Evolutionary conservation across 2,797 vertebrate genomes (phyloP).

Genomic region (Coregonus suidteri): DNA sequence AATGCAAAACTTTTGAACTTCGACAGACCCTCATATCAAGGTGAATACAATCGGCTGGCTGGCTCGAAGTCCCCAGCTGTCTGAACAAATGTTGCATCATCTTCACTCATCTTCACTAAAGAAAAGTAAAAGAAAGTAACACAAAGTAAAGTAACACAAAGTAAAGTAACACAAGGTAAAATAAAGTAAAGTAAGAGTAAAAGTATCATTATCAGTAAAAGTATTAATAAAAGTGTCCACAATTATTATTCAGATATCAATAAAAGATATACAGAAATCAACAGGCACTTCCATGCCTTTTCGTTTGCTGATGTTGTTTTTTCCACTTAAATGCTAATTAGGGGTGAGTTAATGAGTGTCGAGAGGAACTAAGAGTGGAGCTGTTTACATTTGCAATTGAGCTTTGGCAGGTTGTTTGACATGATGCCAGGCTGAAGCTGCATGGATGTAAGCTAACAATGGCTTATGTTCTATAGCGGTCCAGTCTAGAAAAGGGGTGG

Average conservation of each 20-base stretch:
- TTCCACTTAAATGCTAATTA: constrained; percentile 20
- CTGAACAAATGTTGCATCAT: not conserved
- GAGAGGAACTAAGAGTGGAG: constrained; percentile 15
- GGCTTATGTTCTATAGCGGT: constrained; percentile 6
- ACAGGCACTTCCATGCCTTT: not conserved
- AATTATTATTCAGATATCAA: not conserved
- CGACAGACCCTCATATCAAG: no score
- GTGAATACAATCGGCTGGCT: not conserved
- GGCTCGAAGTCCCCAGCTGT: not conserved
- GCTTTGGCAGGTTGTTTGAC: constrained; percentile 33
- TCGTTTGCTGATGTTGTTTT: not conserved
- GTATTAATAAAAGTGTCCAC: not conserved
- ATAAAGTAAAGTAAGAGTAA: no score
- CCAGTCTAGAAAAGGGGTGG: not conserved
- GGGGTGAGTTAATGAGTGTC: constrained; percentile 29
- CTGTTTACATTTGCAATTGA: not conserved
- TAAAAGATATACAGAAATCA: not conserved
- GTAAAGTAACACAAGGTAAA: no score
- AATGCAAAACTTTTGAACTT: not conserved
- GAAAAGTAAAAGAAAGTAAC: not conserved
- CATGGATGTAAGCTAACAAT: constrained; percentile 7
- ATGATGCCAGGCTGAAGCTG: constrained; percentile 19
- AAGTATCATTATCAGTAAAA: not conserved
- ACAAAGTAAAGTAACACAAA: not conserved
- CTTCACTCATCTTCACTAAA: not conserved